These are phyloP conservation scores for Hippocampus mohnikei DNA, from an alignment of 2,113 vertebrate species.

Conservation along the genomic window DNA sequence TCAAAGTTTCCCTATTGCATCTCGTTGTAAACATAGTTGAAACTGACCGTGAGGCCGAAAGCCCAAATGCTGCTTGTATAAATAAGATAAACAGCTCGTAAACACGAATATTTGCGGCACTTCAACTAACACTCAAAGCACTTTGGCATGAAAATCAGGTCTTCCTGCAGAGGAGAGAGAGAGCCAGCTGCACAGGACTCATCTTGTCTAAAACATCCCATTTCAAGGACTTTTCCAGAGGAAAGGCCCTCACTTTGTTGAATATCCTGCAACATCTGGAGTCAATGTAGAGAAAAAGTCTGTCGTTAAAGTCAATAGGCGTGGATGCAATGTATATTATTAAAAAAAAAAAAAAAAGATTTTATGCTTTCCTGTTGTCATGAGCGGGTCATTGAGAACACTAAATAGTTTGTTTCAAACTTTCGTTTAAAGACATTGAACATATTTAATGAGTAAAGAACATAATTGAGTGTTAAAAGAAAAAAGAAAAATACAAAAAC, in stretches of 20 bases:
- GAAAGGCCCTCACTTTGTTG: constrained; percentile 40
- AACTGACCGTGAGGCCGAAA: constrained; percentile 19
- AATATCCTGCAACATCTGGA: constrained; percentile 61
- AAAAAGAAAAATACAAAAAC: too few relatives aligned
- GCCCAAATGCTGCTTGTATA: constrained; percentile 49
- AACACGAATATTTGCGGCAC: constrained; percentile 54
- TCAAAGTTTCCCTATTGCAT: constrained; percentile 54
- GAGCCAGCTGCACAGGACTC: constrained; percentile 54
- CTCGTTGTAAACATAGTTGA: constrained; percentile 47
- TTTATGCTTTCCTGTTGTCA: constrained; percentile 29
- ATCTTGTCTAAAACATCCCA: constrained; percentile 54
- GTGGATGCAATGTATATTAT: neutral
- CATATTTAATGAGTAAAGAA: too few relatives aligned
- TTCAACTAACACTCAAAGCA: constrained; percentile 48
- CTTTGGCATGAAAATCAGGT: constrained; percentile 44
- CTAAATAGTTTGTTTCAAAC: too few relatives aligned
- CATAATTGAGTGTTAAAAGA: too few relatives aligned
- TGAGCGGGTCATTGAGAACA: constrained; percentile 1
- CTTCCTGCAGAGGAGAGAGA: constrained; percentile 32
- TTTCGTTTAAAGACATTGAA: too few relatives aligned
- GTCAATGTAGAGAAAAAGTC: constrained; percentile 38
- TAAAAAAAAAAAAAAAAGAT: constrained; percentile 2
- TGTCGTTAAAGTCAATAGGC: constrained; percentile 36
- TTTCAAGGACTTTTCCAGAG: constrained; percentile 29
- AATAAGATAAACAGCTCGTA: constrained; percentile 58